Conservation (phyloP, 2,888 invertebrate genomes). For the Frankliniella fusca region DNA sequence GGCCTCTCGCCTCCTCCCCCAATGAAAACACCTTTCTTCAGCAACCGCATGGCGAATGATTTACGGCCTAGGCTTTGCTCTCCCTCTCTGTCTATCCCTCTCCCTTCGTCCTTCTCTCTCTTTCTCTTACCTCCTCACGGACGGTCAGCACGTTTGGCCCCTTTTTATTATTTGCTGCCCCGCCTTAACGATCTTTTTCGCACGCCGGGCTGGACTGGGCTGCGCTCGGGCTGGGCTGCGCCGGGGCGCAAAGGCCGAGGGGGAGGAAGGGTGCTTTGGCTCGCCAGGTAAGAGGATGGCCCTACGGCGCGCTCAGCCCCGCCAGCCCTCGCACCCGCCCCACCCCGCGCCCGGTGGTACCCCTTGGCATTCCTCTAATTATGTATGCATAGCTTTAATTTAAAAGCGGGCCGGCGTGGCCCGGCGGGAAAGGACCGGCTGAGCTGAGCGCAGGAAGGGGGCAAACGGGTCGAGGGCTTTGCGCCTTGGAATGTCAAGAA, state of each 20-base stretch:
- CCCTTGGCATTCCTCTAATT: slow-evolving; percentile 22
- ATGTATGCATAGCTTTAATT: slow-evolving; percentile 26
- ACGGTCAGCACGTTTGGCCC: not conserved
- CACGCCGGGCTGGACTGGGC: not conserved
- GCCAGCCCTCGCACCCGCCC: not conserved
- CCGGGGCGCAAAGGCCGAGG: not conserved
- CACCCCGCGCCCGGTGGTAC: not conserved
- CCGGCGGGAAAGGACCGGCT: not conserved
- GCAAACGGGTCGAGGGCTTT: not conserved
- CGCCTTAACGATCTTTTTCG: slow-evolving; percentile 19
- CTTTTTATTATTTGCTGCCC: not conserved
- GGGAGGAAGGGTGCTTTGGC: not conserved
- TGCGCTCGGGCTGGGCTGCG: not conserved
- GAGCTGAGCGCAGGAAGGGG: not conserved
- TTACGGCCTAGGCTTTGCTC: not conserved
- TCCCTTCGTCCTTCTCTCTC: not conserved
- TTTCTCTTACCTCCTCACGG: too few species aligned
- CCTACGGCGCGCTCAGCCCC: not conserved
- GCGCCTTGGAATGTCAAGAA: slow-evolving; percentile 11
- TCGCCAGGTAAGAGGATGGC: not conserved
- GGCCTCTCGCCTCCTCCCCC: slow-evolving; percentile 11
- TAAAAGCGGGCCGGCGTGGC: not conserved
- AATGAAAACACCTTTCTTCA: slow-evolving; percentile 15
- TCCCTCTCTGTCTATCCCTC: not conserved
- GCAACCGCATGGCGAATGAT: not conserved